Conservation (phyloP, 2,113 vertebrate genomes). For the Erythrocercus mccallii region DNA sequence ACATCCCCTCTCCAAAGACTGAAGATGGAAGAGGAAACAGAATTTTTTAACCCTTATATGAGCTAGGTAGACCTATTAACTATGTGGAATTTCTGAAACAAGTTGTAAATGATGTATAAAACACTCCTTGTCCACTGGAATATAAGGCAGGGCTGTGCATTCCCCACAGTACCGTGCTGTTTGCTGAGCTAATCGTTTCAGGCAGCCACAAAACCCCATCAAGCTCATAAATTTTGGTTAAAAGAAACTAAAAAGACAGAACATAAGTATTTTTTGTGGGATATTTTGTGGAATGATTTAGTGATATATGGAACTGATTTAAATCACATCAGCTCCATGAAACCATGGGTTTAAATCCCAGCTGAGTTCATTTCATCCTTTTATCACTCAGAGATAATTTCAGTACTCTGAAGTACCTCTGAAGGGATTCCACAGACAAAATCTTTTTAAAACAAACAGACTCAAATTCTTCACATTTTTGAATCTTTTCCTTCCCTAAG, state of each 20-base stretch:
- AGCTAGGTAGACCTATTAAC: background rate
- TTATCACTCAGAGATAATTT: background rate
- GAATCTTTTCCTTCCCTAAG: background rate
- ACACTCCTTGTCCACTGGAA: background rate
- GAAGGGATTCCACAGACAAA: background rate
- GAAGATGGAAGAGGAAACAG: background rate
- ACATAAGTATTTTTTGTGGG: background rate
- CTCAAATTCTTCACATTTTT: background rate
- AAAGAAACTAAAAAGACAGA: background rate
- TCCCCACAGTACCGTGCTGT: background rate
- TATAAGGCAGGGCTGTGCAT: background rate
- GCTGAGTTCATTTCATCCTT: background rate
- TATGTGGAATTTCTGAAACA: background rate
- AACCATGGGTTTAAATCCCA: background rate
- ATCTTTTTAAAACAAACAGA: background rate
- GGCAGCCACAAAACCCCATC: background rate
- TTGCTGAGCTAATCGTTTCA: background rate
- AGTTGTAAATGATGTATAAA: constrained; percentile 22
- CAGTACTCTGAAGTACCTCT: background rate
- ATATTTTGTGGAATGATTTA: background rate
- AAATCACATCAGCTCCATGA: background rate
- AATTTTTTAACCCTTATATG: background rate
- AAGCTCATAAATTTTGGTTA: background rate
- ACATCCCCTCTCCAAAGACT: background rate
- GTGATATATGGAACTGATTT: background rate